These are phyloP conservation scores for Adrianichthys oophorus DNA, from an alignment of 2,797 vertebrate species.

Conservation along the genomic window DNA sequence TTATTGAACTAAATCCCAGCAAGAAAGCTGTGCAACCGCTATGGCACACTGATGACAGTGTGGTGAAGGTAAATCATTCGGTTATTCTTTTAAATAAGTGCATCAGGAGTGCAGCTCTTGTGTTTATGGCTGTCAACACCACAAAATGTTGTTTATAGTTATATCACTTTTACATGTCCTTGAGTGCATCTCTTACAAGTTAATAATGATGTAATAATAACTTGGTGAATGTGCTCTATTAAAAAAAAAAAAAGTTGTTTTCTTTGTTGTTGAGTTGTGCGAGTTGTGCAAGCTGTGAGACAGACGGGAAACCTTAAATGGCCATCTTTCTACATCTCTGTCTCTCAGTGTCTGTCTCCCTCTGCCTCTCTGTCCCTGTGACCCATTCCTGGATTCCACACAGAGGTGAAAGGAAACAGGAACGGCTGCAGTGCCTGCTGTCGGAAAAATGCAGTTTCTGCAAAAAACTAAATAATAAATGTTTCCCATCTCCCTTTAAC, in stretches of 20 bases:
- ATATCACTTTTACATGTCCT: not conserved
- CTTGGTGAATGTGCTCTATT: slow-evolving; percentile 10
- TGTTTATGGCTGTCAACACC: not conserved
- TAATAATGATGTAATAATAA: slow-evolving; percentile 40
- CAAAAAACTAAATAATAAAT: not conserved
- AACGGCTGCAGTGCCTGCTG: slow-evolving; percentile 44
- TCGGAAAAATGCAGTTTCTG: slow-evolving; percentile 22
- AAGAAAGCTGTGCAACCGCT: not conserved
- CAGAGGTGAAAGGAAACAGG: slow-evolving; percentile 70
- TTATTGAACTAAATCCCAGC: slow-evolving; percentile 4
- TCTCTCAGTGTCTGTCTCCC: slow-evolving; percentile 18
- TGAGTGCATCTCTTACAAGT: not conserved
- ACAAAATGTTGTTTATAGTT: not conserved
- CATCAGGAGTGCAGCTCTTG: not conserved
- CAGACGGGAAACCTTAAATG: slow-evolving; percentile 74
- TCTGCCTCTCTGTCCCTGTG: slow-evolving; percentile 47
- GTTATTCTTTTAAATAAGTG: not conserved
- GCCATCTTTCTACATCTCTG: slow-evolving; percentile 48
- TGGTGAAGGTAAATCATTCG: slow-evolving; percentile 2
- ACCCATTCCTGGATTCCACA: slow-evolving; percentile 68
- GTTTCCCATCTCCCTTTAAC: slow-evolving; percentile 19
- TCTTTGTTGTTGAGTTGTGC: slow-evolving; percentile 27
- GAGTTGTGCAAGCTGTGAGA: slow-evolving; percentile 36
- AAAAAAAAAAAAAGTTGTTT: too few relatives aligned
- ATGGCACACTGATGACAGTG: not conserved